Evolutionary conservation across 1,140 invertebrate genomes (phyloP).

Genomic region (Drosophila sechellia): DNA sequence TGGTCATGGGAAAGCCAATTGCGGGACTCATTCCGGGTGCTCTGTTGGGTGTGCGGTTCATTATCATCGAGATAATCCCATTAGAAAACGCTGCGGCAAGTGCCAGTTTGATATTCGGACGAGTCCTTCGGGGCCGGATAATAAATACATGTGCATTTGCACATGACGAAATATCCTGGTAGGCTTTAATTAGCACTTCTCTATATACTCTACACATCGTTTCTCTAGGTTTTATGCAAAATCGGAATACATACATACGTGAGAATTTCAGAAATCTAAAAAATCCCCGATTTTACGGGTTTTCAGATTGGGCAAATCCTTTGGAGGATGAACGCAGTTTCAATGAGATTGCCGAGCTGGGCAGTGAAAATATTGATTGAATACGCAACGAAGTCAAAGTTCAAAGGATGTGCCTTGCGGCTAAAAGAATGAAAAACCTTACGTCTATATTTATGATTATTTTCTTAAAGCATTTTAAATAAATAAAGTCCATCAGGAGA

Average conservation of each 20-base stretch:
- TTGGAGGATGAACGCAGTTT: constrained; percentile 35
- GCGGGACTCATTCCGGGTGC: constrained; percentile 25
- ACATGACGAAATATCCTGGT: constrained; percentile 15
- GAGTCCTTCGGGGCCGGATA: constrained; percentile 9
- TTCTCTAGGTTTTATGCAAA: not conserved
- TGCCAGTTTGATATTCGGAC: constrained; percentile 35
- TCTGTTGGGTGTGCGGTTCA: constrained; percentile 62
- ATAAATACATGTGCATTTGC: constrained; percentile 27
- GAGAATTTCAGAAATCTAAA: too few relatives aligned
- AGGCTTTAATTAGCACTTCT: not conserved
- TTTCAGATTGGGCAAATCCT: constrained; percentile 23
- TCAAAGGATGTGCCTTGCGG: constrained; percentile 21
- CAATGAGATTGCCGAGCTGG: constrained; percentile 10
- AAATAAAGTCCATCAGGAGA: constrained; percentile 6
- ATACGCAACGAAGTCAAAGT: constrained; percentile 33
- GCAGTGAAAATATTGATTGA: constrained; percentile 25
- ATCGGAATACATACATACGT: not conserved
- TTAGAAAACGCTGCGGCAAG: constrained; percentile 59
- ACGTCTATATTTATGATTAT: not conserved
- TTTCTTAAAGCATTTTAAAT: constrained; percentile 1
- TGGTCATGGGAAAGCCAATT: constrained; percentile 78
- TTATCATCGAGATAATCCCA: constrained; percentile 70
- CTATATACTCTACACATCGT: constrained; percentile 1
- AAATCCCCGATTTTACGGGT: not conserved
- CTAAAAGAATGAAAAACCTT: constrained; percentile 2